phyloP scores from a whole-genome alignment of 2,797 vertebrate species.

The Sylvilagus floridanus region DNA sequence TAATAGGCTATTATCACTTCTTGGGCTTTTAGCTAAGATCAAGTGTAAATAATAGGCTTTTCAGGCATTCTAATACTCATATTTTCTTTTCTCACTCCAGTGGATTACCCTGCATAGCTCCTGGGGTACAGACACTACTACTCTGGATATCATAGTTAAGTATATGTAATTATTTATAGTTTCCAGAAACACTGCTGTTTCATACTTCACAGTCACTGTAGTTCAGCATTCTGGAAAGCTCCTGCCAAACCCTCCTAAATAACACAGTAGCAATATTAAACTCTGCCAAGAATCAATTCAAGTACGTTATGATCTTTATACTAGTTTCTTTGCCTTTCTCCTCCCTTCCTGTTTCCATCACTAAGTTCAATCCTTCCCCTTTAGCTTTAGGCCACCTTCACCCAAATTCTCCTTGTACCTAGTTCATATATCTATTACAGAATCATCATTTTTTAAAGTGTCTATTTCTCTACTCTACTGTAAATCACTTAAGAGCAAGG shows the following conservation, averaged over 20 bases:
- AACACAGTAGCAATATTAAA: conserved; percentile 18
- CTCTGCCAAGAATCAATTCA: background rate
- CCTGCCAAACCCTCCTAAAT: background rate
- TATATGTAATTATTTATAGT: background rate
- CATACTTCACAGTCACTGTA: background rate
- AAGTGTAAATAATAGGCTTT: background rate
- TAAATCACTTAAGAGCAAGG: background rate
- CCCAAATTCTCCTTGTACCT: background rate
- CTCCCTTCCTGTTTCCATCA: background rate
- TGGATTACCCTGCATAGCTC: background rate
- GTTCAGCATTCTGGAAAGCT: conserved; percentile 38
- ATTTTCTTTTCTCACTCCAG: conserved; percentile 40
- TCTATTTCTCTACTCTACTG: background rate
- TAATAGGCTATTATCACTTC: background rate
- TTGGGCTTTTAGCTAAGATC: too few relatives aligned
- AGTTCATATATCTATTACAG: background rate
- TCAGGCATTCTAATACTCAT: conserved; percentile 21
- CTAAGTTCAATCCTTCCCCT: background rate
- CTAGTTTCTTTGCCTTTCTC: background rate
- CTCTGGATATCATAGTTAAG: conserved; percentile 38
- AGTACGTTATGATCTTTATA: conserved; percentile 19
- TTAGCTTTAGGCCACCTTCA: background rate
- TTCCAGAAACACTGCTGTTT: conserved; percentile 42
- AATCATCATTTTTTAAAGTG: conserved; percentile 36
- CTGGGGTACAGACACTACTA: background rate